phyloP scores from a whole-genome alignment of 2,888 invertebrate genomes.

The Odontothrips loti region DNA sequence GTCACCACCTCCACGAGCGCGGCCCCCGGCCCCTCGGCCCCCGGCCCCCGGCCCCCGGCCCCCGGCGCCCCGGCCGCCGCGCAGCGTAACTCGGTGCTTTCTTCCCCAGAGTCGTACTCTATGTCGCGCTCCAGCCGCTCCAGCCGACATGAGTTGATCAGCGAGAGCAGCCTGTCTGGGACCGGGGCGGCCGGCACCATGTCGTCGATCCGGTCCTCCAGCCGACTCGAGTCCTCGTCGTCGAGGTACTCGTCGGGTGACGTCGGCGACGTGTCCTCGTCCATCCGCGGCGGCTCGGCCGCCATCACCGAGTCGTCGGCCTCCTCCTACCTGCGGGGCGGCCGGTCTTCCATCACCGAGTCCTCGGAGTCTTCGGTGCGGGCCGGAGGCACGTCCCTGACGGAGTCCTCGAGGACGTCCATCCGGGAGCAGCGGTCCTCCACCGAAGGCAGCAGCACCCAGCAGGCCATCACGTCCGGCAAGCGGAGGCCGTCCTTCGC shows the following conservation, averaged over 20 bases:
- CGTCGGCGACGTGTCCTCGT: neutral
- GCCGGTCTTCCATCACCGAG: conserved; percentile 40
- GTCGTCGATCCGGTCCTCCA: conserved; percentile 41
- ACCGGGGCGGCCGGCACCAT: conserved; percentile 39
- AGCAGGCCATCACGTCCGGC: conserved; percentile 39
- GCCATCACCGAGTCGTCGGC: neutral
- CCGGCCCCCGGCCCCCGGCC: neutral
- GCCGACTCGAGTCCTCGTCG: conserved; percentile 2
- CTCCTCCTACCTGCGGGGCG: conserved; percentile 34
- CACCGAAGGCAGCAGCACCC: conserved; percentile 16
- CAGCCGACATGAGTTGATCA: neutral
- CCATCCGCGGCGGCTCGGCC: neutral
- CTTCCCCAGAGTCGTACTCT: conserved; percentile 3
- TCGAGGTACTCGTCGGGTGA: conserved; percentile 17
- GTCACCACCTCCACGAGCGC: neutral
- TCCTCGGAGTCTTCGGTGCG: conserved; percentile 44
- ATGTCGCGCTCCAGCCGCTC: conserved; percentile 9
- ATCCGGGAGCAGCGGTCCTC: conserved; percentile 30
- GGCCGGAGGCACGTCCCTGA: conserved; percentile 34
- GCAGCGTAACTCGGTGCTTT: neutral
- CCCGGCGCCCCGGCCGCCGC: neutral
- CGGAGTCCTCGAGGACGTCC: conserved; percentile 9
- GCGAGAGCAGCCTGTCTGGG: conserved; percentile 27
- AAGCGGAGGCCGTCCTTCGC: conserved; percentile 59
- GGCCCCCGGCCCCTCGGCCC: neutral